Evolutionary conservation across 2,888 invertebrate genomes (phyloP).

Genomic region (Drosophila kuntzei): DNA sequence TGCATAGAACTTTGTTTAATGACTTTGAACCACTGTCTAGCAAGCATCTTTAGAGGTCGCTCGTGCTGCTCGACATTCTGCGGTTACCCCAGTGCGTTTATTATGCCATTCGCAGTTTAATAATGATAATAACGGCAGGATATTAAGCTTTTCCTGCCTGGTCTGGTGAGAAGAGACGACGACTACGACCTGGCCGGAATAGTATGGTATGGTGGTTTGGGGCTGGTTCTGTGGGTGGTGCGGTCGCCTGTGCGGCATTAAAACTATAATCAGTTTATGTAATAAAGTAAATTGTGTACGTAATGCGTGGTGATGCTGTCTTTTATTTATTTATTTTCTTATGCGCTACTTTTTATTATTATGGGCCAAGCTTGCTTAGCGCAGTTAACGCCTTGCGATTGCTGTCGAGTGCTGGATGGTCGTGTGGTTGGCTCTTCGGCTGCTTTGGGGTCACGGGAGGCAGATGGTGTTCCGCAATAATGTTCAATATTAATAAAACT

Average conservation of each 20-base stretch:
- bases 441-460: background rate
- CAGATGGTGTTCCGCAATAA: slow-evolving; percentile 58
- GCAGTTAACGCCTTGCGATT: slow-evolving; percentile 47
- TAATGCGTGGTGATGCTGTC: slow-evolving; percentile 78
- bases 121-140: slow-evolving; percentile 81
- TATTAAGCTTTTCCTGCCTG: slow-evolving; percentile 79
- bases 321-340: slow-evolving; percentile 79
- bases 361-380: slow-evolving; percentile 69
- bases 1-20: slow-evolving; percentile 3
- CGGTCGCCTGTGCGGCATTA: slow-evolving; percentile 61
- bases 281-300: slow-evolving; percentile 81
- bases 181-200: background rate
- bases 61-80: slow-evolving; percentile 55
- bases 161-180: slow-evolving; percentile 43
- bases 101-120: slow-evolving; percentile 81
- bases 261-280: slow-evolving; percentile 81
- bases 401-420: background rate
- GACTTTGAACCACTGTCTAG: slow-evolving; percentile 32
- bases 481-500: slow-evolving; percentile 80
- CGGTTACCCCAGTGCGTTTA: slow-evolving; percentile 75
- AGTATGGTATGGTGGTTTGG: slow-evolving; percentile 2
- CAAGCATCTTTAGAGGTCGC: slow-evolving; percentile 35
- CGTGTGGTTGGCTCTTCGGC: background rate
- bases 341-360: slow-evolving; percentile 75
- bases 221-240: background rate